Evolutionary conservation across 2,113 vertebrate species (phyloP), one percentile per base, ranked within the genome.

Genomic region (Chionodraco myersi): DNA sequence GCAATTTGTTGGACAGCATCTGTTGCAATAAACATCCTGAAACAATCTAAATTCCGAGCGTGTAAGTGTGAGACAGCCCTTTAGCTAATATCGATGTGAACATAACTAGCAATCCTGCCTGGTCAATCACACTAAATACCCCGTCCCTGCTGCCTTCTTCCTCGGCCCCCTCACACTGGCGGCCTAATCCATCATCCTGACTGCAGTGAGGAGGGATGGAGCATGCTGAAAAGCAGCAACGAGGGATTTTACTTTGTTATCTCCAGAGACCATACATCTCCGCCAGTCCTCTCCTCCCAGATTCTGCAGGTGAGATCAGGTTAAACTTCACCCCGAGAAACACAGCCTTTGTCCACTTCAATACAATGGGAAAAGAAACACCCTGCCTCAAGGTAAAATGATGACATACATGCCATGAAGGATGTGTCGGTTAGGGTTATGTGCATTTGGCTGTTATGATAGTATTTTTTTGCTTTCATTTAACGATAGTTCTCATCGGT

Each of bases 151-250:
- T 75, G 57, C 26, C 84, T 75, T 61, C 10, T 0, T 75, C 76
- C 49, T 77, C 76, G 64, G 56, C 65, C 59, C 23, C 36, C 84
- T 62, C 69, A 59, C 66, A 36, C 57, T 34, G 41, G 49, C 18
- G 18, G 66, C 13, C 73, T 56, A 75, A 92, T 93, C 88, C 88
- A 91, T 93, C 89, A 93, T 85, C 59, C 72, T 78, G 87, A 73
- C 87, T 81, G 86, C 85, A 61, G 82, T n/a, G 41, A 72, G 54
- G 63, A 79, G 18, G 72, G 72, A 73, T 62, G 59, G 23, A n/a
- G 74, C 60, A 82, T 77, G 83, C 77, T 60, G 83, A 84, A 84
- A 61, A 84, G 71, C 85, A 64, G 23, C 16, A 8, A 56, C 3
- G 64, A 82, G 44, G 65, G 81, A 80, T 88, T 77, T 83, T 48